Conservation (phyloP, 1,140 invertebrate genomes). For the Arion vulgaris region DNA sequence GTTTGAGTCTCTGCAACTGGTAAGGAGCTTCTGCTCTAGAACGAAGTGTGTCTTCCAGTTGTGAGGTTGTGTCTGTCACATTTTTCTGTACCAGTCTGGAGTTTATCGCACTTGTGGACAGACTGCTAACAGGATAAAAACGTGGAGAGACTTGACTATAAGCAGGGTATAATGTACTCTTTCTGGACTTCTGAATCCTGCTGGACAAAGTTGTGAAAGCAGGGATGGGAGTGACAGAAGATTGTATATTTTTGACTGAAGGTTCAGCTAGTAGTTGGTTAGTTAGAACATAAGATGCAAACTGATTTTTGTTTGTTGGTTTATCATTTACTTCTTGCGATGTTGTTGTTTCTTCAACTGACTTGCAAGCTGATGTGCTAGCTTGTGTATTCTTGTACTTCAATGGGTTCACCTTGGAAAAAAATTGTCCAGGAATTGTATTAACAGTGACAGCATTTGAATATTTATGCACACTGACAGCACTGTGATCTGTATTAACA, state of each 20-base stretch:
- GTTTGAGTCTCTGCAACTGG: slow-evolving; percentile 34
- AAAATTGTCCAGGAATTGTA: neutral
- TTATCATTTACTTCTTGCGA: neutral
- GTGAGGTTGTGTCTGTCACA: neutral
- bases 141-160: neutral
- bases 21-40: neutral
- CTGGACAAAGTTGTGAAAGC: neutral
- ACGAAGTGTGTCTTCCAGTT: neutral
- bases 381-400: neutral
- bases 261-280: neutral
- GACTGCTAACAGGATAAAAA: neutral
- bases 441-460: neutral
- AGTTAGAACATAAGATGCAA: neutral
- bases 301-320: neutral
- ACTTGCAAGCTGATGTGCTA: neutral
- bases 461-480: neutral
- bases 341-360: neutral
- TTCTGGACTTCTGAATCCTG: neutral
- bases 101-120: neutral
- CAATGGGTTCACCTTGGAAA: neutral
- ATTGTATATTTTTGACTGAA: neutral
- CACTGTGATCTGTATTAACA: neutral
- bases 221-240: neutral
- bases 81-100: neutral
- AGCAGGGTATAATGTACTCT: neutral